Base-by-base conservation (phyloP, 2,113 vertebrate genomes). In the Electrona antarctica region DNA sequence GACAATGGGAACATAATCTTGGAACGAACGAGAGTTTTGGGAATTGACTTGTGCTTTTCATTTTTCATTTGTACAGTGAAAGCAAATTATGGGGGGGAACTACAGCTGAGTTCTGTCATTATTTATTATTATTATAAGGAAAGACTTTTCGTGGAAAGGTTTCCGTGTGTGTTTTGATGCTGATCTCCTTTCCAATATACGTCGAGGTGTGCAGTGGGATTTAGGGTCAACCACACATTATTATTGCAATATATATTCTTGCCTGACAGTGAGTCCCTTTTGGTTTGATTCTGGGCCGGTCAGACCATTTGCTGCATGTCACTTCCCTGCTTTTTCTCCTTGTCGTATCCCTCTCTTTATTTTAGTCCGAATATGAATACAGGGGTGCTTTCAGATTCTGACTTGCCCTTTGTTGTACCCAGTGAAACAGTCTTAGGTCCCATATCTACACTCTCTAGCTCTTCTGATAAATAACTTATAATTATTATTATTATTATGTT, bases 141-240 rank as follows among this genome's bases (percentile, higher is more conserved):
- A 46, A 46, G 14, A 6, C 49, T 15, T 46, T 64, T 15, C 21
- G 7, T 41, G 47, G 3, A 51, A 45, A 8, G 21, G 21, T n/a
- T 50, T 63, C 49, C 8, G 10, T 77, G 62, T 33, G 50, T 71
- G 58, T 77, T 56, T 66, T 66, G 28, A 51, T 63, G n/a, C 4
- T 5, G 21, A 15, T 33, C 10, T 51, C 52, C 50, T 12, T 14
- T 47, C 48, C 13, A 21, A 57, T 50, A 51, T 69, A 67, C 67
- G 58, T 56, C 51, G 46, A 46, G 66, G 69, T 69, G 67, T 64
- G 33, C 33, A 3, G 0, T 41, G 33, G 33, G 33, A 41, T 41
- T 41, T 41, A 41, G 5, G 33, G 33, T 41, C 33, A 41, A 41
- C 33, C 33, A 41, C 21, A 21, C 21, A 2, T 3, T 41, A 41